Base-by-base conservation (phyloP, 2,113 vertebrate species). In the Spea multiplicata region DNA sequence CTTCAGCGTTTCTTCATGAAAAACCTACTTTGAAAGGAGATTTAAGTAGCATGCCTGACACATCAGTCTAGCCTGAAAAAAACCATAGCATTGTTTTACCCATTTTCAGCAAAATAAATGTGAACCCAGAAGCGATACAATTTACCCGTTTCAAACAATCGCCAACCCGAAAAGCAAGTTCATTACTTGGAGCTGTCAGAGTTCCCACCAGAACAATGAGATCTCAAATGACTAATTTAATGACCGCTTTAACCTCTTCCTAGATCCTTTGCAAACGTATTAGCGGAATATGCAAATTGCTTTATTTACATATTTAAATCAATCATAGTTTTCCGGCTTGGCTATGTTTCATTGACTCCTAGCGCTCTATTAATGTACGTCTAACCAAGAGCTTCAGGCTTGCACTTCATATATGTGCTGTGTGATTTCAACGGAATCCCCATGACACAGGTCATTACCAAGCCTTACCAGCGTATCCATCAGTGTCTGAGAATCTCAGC, bases 241-340 rank as follows among this genome's bases (percentile, higher is more conserved):
- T 59, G 71, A 45, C 30, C 71, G 8, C 17, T 73, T 59, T 53
- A 73, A 59, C 52, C 49, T 59, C 5, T 73, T 73, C 44, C 71
- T 45, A 59, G 5, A 30, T 53, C 59, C 71, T 46, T 16, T 44
- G 5, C 5, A 59, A 73, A 73, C 6, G 44, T 44, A 73, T 73
- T 57, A 73, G 44, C 52, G 53, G 45, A 44, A 5, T 59, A 46
- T 73, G 71, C 71, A 73, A 55, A 73, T 45, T 9, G n/a, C 45
- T 2, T 6, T 46, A 73, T 73, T 73, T 73, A 59, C 71, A 73
- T 73, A 59, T 73, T 73, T 73, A 73, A 73, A 59, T 73, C 71
- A 71, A 71, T 71, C 69, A 71, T 44, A 71, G 69, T 71, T 71
- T 71, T 16, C 12, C 4, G 52, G 49, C 16, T 45, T 30, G 12